Evolutionary conservation across 2,797 vertebrate species (phyloP), one percentile per base, ranked within the genome.

Genomic region (Rachycentron canadum): DNA sequence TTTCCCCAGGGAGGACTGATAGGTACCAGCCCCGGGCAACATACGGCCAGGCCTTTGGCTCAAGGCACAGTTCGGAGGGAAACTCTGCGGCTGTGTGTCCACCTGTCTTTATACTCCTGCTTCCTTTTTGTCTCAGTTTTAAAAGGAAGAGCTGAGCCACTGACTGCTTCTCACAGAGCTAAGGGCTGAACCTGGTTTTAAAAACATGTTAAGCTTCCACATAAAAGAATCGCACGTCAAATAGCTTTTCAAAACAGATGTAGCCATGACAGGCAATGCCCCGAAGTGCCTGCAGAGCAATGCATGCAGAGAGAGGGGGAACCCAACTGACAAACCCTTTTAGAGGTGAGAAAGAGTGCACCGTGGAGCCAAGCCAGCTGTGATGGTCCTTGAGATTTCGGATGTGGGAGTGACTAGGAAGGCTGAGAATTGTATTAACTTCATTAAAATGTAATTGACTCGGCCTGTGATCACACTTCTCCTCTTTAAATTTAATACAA

Each of bases 401-500:
- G 41, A 76, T 23, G 52, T 26, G 25, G 17, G 65, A 78, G 69
- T 74, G 40, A 16, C 60, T 12, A 13, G 7, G 10, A 34, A n/a
- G 60, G 64, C 41, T 23, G 40, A 70, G 62, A 67, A 74, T 47
- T 2, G 45, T 60, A 38, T 73, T 60, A 28, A 73, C 59, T 76
- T 88, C 63, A 75, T 85, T 83, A 81, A 84, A 83, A 84, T 52
- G 38, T 67, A 74, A 87, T 62, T 41, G 63, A 70, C 56, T 40
- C 32, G 38, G 69, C 50, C 43, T 19, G 64, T 17, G 47, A 84
- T 62, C 50, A 52, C 61, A 69, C 49, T 10, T 50, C 53, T 64
- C 59, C 56, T 32, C 45, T 75, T 76, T 58, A 69, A 72, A 68
- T 80, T 0, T 71, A 57, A 78, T 64, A 56, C 67, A 56, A 67